Percentiles rank a stretch among this genome's conserved stretches.
These are phyloP conservation scores for Ernsta delagoae DNA, from an alignment of 2,888 invertebrate genomes.

Conservation along the genomic window DNA sequence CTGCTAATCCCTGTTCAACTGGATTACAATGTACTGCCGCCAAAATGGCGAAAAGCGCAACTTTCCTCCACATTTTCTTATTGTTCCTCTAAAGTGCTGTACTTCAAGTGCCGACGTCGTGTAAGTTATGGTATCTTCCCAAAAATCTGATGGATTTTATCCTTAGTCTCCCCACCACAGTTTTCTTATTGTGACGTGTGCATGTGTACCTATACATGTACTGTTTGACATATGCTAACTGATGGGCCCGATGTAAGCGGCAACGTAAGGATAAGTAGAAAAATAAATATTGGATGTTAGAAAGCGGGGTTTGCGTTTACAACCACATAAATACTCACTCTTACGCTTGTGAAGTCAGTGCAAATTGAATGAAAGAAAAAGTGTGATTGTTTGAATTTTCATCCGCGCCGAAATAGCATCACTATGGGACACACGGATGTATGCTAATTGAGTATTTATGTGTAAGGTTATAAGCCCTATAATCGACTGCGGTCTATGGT, in stretches of 20 bases:
- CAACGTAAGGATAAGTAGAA: slow-evolving; percentile 79
- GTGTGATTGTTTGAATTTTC: slow-evolving; percentile 81
- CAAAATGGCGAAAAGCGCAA: slow-evolving; percentile 67
- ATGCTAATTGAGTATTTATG: slow-evolving; percentile 12
- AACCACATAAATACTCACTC: slow-evolving; percentile 66
- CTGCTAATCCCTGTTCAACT: slow-evolving; percentile 71
- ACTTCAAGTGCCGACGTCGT: slow-evolving; percentile 68
- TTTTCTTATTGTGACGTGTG: slow-evolving; percentile 71
- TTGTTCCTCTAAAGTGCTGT: slow-evolving; percentile 48
- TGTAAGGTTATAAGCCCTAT: background rate
- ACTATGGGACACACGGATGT: background rate
- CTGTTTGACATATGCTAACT: slow-evolving; percentile 72
- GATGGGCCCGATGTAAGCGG: slow-evolving; percentile 56
- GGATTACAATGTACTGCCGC: slow-evolving; percentile 70
- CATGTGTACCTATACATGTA: slow-evolving; percentile 54
- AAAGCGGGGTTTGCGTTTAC: slow-evolving; percentile 80
- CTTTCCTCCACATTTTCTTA: slow-evolving; percentile 68
- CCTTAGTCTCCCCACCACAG: slow-evolving; percentile 74
- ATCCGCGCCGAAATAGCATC: slow-evolving; percentile 48
- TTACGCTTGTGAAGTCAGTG: slow-evolving; percentile 68
- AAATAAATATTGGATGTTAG: slow-evolving; percentile 82
- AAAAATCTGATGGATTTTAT: slow-evolving; percentile 80
- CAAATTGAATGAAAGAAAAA: slow-evolving; percentile 83
- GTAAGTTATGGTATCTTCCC: slow-evolving; percentile 77
- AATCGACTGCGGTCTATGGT: background rate